phyloP scores from a whole-genome alignment of 2,797 vertebrate genomes.

The Xenops minutus region DNA sequence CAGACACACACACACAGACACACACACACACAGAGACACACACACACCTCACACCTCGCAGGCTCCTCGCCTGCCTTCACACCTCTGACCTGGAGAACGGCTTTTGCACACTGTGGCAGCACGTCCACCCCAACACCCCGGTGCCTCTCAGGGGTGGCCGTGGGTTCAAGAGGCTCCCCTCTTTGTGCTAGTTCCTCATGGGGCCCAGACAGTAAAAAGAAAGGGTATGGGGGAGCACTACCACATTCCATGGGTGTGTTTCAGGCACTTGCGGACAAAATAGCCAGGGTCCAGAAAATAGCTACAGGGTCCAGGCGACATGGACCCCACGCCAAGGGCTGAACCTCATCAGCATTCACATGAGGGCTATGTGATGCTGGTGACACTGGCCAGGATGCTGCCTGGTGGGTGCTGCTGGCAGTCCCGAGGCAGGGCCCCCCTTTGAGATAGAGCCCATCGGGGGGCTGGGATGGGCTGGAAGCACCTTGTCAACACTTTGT shows the following conservation, averaged over 20 bases:
- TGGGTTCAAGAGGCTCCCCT: not conserved
- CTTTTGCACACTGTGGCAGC: not conserved
- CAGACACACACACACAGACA: too few species aligned
- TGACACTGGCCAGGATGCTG: accelerated
- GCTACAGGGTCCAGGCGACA: accelerated
- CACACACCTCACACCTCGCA: too few species aligned
- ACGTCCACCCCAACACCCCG: accelerated
- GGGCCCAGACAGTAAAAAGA: not conserved
- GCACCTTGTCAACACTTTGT: not conserved
- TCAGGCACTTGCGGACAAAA: not conserved
- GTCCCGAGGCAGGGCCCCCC: accelerated
- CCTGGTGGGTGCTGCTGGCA: not conserved
- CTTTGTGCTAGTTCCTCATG: accelerated
- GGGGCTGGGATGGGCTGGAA: not conserved
- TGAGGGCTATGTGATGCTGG: accelerated
- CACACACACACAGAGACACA: too few species aligned
- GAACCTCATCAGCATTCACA: not conserved
- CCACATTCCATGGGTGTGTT: not conserved
- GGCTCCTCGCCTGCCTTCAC: not conserved
- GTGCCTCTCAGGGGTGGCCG: not conserved
- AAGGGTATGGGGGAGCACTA: not conserved
- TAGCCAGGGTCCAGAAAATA: not conserved
- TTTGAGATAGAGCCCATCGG: not conserved
- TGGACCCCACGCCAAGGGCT: not conserved
- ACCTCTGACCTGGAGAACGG: not conserved